Evolutionary conservation across 2,888 invertebrate genomes (phyloP).

Genomic region (Odontomyia ornata): DNA sequence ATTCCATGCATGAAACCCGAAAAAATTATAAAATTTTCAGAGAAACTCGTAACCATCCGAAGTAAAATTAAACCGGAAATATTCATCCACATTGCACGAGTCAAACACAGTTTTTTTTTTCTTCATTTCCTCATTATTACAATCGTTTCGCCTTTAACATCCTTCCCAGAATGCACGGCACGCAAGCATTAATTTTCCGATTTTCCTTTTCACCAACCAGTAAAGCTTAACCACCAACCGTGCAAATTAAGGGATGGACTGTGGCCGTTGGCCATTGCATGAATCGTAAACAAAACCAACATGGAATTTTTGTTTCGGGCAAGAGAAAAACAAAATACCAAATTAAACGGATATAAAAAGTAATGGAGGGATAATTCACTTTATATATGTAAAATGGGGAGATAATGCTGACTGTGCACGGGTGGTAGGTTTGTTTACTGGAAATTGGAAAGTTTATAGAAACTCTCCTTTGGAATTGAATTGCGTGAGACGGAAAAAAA

Average conservation of each 20-base stretch:
- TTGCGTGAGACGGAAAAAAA: no score
- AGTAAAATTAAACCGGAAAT: not conserved
- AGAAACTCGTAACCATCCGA: not conserved
- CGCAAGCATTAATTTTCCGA: conserved; percentile 25
- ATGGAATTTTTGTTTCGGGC: not conserved
- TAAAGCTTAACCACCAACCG: not conserved
- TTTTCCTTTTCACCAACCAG: not conserved
- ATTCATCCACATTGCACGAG: not conserved
- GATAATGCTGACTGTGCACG: no score
- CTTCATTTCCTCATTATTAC: not conserved
- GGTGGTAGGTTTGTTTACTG: no score
- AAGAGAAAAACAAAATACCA: not conserved
- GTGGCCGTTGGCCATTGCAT: not conserved
- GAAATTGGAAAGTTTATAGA: no score
- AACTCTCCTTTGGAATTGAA: no score
- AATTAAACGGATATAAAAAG: not conserved
- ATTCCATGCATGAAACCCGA: no score
- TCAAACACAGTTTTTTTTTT: no score
- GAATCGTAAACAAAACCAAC: not conserved
- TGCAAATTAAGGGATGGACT: conserved; percentile 8
- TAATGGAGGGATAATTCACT: not conserved
- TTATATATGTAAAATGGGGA: not conserved
- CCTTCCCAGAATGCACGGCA: not conserved
- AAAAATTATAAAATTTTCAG: no score
- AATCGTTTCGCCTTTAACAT: not conserved